These are phyloP conservation scores for Geococcyx californianus DNA, from an alignment of 2,113 vertebrate genomes.

Conservation along the genomic window DNA sequence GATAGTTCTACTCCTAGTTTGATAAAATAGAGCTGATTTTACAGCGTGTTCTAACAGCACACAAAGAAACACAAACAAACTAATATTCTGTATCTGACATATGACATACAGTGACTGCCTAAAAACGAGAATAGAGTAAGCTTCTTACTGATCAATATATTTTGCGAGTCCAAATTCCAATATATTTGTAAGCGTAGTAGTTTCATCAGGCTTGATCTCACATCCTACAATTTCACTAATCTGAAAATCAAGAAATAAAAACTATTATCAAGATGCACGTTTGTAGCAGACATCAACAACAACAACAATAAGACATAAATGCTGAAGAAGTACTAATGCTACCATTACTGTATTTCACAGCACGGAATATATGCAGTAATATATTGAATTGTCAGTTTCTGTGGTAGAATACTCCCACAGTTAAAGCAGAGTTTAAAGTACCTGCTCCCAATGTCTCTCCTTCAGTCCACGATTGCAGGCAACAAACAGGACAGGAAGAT, in stretches of 20 bases:
- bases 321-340: neutral
- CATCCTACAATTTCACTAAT: slow-evolving; percentile 83
- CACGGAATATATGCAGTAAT: neutral
- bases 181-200: slow-evolving; percentile 81
- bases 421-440: slow-evolving; percentile 15
- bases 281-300: neutral
- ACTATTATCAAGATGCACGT: neutral
- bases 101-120: neutral
- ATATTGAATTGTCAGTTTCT: neutral
- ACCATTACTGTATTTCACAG: neutral
- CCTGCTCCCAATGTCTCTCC: slow-evolving; percentile 88
- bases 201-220: slow-evolving; percentile 76
- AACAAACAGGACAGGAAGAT: slow-evolving; percentile 83
- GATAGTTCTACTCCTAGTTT: neutral
- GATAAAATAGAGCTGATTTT: neutral
- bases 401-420: neutral
- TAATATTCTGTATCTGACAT: neutral
- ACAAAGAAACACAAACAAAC: neutral
- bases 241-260: slow-evolving; percentile 70
- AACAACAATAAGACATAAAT: neutral
- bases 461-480: slow-evolving; percentile 90
- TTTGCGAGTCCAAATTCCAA: slow-evolving; percentile 83
- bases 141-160: slow-evolving; percentile 82
- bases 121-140: neutral
- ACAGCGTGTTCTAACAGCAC: neutral